Conservation (phyloP, 1,140 invertebrate species). For the Drosophila biarmipes region DNA sequence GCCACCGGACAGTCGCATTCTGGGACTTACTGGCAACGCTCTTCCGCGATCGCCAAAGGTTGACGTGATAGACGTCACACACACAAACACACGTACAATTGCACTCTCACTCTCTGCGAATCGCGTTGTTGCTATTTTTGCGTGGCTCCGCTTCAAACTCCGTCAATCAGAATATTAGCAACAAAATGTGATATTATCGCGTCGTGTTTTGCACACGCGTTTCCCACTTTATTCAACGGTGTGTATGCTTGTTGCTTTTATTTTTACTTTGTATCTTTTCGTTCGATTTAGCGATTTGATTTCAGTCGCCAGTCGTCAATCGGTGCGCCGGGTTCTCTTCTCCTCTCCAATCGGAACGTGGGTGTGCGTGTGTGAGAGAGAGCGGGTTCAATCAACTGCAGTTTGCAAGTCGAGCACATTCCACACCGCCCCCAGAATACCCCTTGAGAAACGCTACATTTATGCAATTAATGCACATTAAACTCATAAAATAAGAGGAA, state of each 20-base stretch:
- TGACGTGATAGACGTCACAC: slow-evolving; percentile 54
- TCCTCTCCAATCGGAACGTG: slow-evolving; percentile 12
- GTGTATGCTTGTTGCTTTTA: slow-evolving; percentile 11
- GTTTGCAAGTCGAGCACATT: slow-evolving; percentile 35
- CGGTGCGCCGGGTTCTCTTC: slow-evolving; percentile 40
- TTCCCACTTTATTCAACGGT: slow-evolving; percentile 20
- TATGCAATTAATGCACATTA: slow-evolving; percentile 49
- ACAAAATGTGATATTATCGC: slow-evolving; percentile 45
- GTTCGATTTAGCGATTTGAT: slow-evolving; percentile 71
- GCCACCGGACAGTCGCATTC: slow-evolving; percentile 12
- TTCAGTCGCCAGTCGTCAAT: slow-evolving; percentile 69
- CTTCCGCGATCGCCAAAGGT: slow-evolving; percentile 49
- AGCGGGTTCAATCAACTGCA: slow-evolving; percentile 74
- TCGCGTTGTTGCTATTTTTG: slow-evolving; percentile 58
- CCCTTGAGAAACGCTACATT: slow-evolving; percentile 35
- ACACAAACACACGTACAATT: slow-evolving; percentile 8
- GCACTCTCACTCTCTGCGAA: slow-evolving; percentile 56
- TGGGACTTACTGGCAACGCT: slow-evolving; percentile 29
- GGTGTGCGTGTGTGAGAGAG: slow-evolving; percentile 11
- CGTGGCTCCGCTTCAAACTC: slow-evolving; percentile 39
- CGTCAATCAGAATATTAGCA: slow-evolving; percentile 25
- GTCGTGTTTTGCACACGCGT: slow-evolving; percentile 19
- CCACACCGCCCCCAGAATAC: slow-evolving; percentile 8
- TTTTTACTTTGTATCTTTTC: slow-evolving; percentile 21
- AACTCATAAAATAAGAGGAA: slow-evolving; percentile 36